Conservation (phyloP, 1,140 invertebrate genomes). For the Drosophila watanabei region DNA sequence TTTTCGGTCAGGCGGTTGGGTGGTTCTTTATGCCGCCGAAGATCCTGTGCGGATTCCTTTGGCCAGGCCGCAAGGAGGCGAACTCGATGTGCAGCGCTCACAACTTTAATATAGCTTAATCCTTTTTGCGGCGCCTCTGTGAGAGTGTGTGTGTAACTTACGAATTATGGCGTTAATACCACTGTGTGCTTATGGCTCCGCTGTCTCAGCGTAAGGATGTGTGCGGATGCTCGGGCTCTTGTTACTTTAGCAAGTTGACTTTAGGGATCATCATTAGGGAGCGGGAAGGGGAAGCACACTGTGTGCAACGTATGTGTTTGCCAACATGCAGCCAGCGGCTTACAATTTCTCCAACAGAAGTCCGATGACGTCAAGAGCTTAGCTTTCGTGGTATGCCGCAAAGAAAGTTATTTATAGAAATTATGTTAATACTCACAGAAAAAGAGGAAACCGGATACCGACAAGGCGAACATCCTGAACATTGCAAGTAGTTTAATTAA, state of each 20-base stretch:
- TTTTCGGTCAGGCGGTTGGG: slow-evolving; percentile 10
- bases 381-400: slow-evolving; percentile 6
- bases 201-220: slow-evolving; percentile 9
- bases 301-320: slow-evolving; percentile 9
- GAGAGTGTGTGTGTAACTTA: slow-evolving; percentile 59
- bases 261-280: slow-evolving; percentile 78
- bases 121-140: slow-evolving; percentile 49
- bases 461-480: neutral
- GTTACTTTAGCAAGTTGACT: slow-evolving; percentile 81
- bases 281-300: neutral
- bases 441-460: neutral
- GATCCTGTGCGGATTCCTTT: slow-evolving; percentile 15
- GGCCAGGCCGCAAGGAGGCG: slow-evolving; percentile 48
- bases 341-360: slow-evolving; percentile 37
- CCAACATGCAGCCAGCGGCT: slow-evolving; percentile 36
- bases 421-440: slow-evolving; percentile 35
- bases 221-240: slow-evolving; percentile 36
- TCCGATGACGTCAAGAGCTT: slow-evolving; percentile 40
- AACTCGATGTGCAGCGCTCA: slow-evolving; percentile 66
- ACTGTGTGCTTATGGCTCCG: slow-evolving; percentile 69
- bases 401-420: slow-evolving; percentile 48
- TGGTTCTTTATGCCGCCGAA: slow-evolving; percentile 16
- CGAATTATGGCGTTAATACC: slow-evolving; percentile 82
- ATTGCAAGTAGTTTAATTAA: neutral
- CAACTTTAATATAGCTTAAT: slow-evolving; percentile 82